These are phyloP conservation scores for Prosapia bicincta DNA, from an alignment of 2,888 invertebrate genomes.

Conservation along the genomic window DNA sequence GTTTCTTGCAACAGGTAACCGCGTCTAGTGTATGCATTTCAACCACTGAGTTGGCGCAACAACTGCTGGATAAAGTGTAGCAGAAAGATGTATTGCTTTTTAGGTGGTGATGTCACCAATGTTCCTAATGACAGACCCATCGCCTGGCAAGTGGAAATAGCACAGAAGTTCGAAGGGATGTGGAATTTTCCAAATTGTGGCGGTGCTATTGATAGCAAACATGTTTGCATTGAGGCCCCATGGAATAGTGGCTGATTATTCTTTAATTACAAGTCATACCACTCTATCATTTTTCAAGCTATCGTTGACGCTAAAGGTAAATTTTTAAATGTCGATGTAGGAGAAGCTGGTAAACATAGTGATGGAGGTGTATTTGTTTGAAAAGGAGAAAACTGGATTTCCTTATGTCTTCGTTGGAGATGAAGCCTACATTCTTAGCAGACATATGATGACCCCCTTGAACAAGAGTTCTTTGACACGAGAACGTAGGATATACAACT, in stretches of 20 bases:
- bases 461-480: neutral
- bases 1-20: conserved; percentile 20
- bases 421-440: conserved; percentile 16
- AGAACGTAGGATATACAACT: conserved; percentile 16
- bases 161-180: conserved; percentile 5
- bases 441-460: conserved; percentile 15
- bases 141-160: neutral
- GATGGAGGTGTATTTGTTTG: conserved; percentile 24
- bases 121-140: conserved; percentile 9
- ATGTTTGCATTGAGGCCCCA: conserved; percentile 16
- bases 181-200: conserved; percentile 5
- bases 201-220: conserved; percentile 4
- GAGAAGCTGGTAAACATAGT: conserved; percentile 22
- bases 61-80: conserved; percentile 14
- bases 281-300: conserved; percentile 21
- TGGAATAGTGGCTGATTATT: conserved; percentile 17
- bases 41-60: conserved; percentile 19
- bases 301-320: conserved; percentile 20
- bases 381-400: no score
- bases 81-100: neutral
- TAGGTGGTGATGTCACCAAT: conserved; percentile 15
- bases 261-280: conserved; percentile 12
- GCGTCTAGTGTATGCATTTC: conserved; percentile 22
- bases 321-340: conserved; percentile 23
- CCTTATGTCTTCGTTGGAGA: conserved; percentile 20